These are phyloP conservation scores for Diorhabda sublineata DNA, from an alignment of 1,140 invertebrate species.

Conservation along the genomic window DNA sequence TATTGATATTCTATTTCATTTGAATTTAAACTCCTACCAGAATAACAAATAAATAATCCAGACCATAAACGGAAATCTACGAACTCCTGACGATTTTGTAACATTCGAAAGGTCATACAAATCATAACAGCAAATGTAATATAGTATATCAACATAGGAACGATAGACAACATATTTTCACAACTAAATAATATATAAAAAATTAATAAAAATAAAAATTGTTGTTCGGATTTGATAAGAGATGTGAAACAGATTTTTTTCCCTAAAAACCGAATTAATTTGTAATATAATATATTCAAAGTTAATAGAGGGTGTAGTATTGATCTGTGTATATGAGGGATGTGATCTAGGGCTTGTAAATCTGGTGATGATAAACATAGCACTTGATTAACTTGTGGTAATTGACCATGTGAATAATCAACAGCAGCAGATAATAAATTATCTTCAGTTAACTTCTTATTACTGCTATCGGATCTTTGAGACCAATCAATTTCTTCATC, in stretches of 20 bases:
- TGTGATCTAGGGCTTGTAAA: conserved; percentile 60
- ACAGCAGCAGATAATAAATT: conserved; percentile 75
- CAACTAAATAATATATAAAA: conserved; percentile 64
- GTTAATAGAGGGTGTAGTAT: conserved; percentile 67
- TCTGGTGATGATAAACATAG: conserved; percentile 65
- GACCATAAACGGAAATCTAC: conserved; percentile 75
- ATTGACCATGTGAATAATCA: conserved; percentile 70
- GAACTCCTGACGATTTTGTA: conserved; percentile 68
- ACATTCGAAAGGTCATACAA: conserved; percentile 73
- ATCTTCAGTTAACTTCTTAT: conserved; percentile 73
- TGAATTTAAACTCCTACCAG: conserved; percentile 61
- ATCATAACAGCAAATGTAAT: conserved; percentile 69
- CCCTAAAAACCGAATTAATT: conserved; percentile 60
- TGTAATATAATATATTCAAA: conserved; percentile 62
- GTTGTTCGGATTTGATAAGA: conserved; percentile 58
- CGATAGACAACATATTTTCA: conserved; percentile 60
- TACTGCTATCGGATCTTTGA: conserved; percentile 51
- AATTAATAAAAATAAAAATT: conserved; percentile 62
- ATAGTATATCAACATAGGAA: conserved; percentile 68
- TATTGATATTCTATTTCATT: conserved; percentile 76
- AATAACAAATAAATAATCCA: conserved; percentile 69
- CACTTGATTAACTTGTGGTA: conserved; percentile 70
- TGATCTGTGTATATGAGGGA: conserved; percentile 65
- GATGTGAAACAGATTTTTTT: conserved; percentile 52
- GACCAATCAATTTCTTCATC: conserved; percentile 44